phyloP scores from a whole-genome alignment of 2,888 invertebrate genomes.

The Diarsia dahlii region DNA sequence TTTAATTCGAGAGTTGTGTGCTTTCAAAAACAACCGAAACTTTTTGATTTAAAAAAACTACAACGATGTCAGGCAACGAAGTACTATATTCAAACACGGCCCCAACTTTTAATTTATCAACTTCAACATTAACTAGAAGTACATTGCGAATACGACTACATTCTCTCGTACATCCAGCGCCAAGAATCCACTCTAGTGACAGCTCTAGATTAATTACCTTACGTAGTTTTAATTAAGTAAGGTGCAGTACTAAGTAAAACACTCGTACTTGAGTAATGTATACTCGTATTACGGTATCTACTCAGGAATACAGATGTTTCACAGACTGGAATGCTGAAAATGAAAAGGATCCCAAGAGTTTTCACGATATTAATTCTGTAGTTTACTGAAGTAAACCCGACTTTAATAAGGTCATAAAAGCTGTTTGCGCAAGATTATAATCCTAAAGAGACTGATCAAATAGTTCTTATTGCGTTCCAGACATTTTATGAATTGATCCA shows the following conservation, averaged over 20 bases:
- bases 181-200: slow-evolving; percentile 54
- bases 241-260: slow-evolving; percentile 47
- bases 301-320: slow-evolving; percentile 15
- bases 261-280: slow-evolving; percentile 36
- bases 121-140: slow-evolving; percentile 25
- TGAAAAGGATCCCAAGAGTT: slow-evolving; percentile 6
- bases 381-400: slow-evolving; percentile 21
- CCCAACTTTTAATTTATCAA: slow-evolving; percentile 46
- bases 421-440: slow-evolving; percentile 4
- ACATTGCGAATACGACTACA: slow-evolving; percentile 26
- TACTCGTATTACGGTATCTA: slow-evolving; percentile 4
- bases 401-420: slow-evolving; percentile 11
- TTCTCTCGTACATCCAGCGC: slow-evolving; percentile 34
- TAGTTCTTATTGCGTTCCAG: slow-evolving; percentile 1
- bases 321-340: slow-evolving; percentile 26
- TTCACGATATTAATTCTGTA: slow-evolving; percentile 25
- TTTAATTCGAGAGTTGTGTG: not conserved
- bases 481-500: slow-evolving; percentile 10
- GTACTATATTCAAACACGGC: not conserved
- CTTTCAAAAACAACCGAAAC: not conserved
- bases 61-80: not conserved
- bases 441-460: slow-evolving; percentile 12
- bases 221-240: slow-evolving; percentile 61
- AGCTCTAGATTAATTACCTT: slow-evolving; percentile 52
- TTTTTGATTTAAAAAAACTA: not conserved